A percentile compares a stretch with the other conserved stretches of the same genome.
Conservation (phyloP, 1,140 invertebrate genomes). For the Sipha flava region DNA sequence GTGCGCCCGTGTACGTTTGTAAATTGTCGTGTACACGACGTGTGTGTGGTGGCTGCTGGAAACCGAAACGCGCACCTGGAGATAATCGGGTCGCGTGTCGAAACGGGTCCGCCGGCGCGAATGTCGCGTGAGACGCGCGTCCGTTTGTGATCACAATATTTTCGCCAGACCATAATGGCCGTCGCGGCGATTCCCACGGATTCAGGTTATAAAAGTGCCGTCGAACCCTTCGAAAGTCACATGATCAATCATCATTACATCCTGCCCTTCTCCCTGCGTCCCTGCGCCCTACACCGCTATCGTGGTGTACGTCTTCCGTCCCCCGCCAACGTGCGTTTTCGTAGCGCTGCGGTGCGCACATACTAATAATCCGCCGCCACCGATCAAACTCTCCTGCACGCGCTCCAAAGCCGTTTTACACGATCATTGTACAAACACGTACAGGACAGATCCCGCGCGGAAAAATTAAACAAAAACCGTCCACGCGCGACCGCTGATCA, state of each 20-base stretch:
- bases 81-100: conserved; percentile 30
- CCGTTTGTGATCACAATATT: conserved; percentile 18
- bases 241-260: conserved; percentile 28
- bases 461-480: no score
- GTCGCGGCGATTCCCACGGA: conserved; percentile 6
- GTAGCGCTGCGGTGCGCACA: no score
- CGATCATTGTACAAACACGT: neutral
- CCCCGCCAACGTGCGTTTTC: no score
- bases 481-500: neutral
- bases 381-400: neutral
- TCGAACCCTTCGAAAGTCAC: neutral
- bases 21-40: no score
- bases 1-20: no score
- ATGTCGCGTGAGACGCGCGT: neutral
- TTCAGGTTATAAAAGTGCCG: conserved; percentile 10
- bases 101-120: neutral
- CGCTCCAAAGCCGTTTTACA: neutral
- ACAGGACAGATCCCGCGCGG: no score
- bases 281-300: neutral
- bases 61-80: conserved; percentile 1
- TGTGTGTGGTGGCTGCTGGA: neutral
- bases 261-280: neutral
- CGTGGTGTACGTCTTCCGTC: neutral
- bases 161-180: neutral
- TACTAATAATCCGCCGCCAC: conserved; percentile 15